Conservation (phyloP, 2,888 invertebrate species). For the Phyto melanocephala region DNA sequence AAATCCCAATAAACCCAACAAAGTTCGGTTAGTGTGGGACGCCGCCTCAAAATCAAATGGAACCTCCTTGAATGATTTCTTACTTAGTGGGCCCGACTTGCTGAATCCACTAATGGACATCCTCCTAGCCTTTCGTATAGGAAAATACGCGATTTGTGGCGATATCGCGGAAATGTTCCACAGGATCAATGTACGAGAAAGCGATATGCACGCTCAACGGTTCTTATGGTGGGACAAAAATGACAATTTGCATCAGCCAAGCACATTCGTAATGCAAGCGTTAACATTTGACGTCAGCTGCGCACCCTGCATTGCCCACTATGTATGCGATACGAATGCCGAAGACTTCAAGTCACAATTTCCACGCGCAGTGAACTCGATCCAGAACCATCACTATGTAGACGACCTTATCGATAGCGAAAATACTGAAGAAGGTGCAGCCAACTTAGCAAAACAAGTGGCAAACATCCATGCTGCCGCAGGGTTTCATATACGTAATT, state of each 20-base stretch:
- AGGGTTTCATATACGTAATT: slow-evolving; percentile 26
- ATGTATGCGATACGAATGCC: not conserved
- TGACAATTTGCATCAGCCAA: slow-evolving; percentile 31
- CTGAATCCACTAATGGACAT: slow-evolving; percentile 46
- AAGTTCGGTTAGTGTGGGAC: slow-evolving; percentile 70
- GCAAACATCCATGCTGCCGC: not conserved
- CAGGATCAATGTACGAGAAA: slow-evolving; percentile 45
- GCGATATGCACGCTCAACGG: slow-evolving; percentile 57
- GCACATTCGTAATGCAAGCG: slow-evolving; percentile 47
- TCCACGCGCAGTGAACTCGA: not conserved
- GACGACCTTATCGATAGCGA: slow-evolving; percentile 35
- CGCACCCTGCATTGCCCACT: slow-evolving; percentile 6
- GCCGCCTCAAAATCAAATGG: slow-evolving; percentile 70
- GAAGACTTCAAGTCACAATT: not conserved
- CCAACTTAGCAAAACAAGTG: slow-evolving; percentile 12
- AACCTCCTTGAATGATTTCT: slow-evolving; percentile 68
- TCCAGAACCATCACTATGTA: slow-evolving; percentile 5
- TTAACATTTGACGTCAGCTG: slow-evolving; percentile 28
- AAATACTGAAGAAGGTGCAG: slow-evolving; percentile 6
- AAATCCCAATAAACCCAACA: slow-evolving; percentile 66
- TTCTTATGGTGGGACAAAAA: slow-evolving; percentile 58
- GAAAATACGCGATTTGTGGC: slow-evolving; percentile 51
- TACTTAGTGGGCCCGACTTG: slow-evolving; percentile 48
- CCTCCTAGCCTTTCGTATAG: slow-evolving; percentile 64
- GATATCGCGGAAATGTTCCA: slow-evolving; percentile 65